Percentiles rank a stretch among this genome's conserved stretches.
These are phyloP conservation scores for Wasmannia auropunctata DNA, from an alignment of 1,140 invertebrate genomes.

Conservation along the genomic window DNA sequence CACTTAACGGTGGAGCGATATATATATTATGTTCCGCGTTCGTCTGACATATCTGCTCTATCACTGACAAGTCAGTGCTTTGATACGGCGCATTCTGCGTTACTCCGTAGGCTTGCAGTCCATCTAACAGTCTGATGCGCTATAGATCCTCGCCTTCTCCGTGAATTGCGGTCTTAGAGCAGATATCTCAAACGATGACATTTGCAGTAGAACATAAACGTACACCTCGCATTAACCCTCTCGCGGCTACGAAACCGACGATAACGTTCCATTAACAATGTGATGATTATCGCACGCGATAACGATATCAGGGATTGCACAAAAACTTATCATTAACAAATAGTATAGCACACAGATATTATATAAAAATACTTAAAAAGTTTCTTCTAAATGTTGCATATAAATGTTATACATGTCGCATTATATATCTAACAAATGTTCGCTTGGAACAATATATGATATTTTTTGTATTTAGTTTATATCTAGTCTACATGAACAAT, in stretches of 20 bases:
- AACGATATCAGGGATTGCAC: slow-evolving; percentile 16
- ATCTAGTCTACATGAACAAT: no score
- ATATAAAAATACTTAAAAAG: no score
- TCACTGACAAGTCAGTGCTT: slow-evolving; percentile 33
- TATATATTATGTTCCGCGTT: background rate
- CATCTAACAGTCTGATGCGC: slow-evolving; percentile 22
- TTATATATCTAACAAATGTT: no score
- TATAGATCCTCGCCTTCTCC: slow-evolving; percentile 27
- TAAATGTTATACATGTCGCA: no score
- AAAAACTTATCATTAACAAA: slow-evolving; percentile 21
- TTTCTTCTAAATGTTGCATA: background rate
- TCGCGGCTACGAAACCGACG: background rate
- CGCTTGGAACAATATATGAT: no score
- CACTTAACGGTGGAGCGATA: slow-evolving; percentile 26
- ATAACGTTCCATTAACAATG: slow-evolving; percentile 46
- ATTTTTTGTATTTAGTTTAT: no score
- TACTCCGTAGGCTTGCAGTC: slow-evolving; percentile 28
- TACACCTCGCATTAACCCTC: slow-evolving; percentile 29
- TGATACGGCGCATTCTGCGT: slow-evolving; percentile 35
- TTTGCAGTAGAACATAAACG: slow-evolving; percentile 40
- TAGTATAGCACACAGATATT: no score
- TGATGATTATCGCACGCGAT: slow-evolving; percentile 37
- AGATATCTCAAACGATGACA: slow-evolving; percentile 59
- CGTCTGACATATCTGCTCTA: slow-evolving; percentile 44
- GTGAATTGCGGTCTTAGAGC: slow-evolving; percentile 51